A percentile compares a stretch with the other conserved stretches of the same genome.
phyloP scores from a whole-genome alignment of 2,888 invertebrate genomes.

The Lepidonotus clava region DNA sequence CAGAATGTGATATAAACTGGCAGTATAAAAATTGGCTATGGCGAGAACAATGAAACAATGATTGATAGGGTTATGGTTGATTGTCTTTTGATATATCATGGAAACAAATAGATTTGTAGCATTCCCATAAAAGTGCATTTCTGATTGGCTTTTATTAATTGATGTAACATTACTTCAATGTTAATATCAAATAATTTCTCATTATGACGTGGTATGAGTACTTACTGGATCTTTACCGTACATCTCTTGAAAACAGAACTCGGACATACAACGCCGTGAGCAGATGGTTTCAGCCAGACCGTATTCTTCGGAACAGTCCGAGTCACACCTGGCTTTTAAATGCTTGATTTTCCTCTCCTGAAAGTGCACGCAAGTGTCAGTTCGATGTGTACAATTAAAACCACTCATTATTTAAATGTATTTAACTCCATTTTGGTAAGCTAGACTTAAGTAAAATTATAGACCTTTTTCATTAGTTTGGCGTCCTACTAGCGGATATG shows the following conservation, averaged over 20 bases:
- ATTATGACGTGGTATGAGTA: background rate
- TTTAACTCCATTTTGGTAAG: too few relatives aligned
- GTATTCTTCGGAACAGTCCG: conserved; percentile 69
- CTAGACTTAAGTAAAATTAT: too few relatives aligned
- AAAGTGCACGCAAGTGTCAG: conserved; percentile 23
- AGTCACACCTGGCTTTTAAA: conserved; percentile 73
- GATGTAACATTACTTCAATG: background rate
- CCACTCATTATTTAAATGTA: too few relatives aligned
- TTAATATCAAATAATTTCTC: background rate
- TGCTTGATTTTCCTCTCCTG: conserved; percentile 74
- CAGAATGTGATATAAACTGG: background rate
- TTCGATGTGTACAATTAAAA: background rate
- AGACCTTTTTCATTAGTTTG: too few relatives aligned
- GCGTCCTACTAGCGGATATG: too few relatives aligned
- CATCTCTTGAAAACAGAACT: conserved; percentile 73
- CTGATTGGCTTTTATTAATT: background rate
- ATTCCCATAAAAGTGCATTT: background rate
- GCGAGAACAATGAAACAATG: background rate
- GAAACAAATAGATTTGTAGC: background rate
- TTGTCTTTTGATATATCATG: background rate
- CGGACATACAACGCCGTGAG: conserved; percentile 73
- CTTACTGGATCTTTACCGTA: conserved; percentile 73
- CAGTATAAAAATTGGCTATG: background rate
- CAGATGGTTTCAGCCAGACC: conserved; percentile 73
- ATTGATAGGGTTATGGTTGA: background rate